A percentile compares a stretch with the other conserved stretches of the same genome.
phyloP scores from a whole-genome alignment of 2,797 vertebrate genomes.

The Pagetopsis macropterus region DNA sequence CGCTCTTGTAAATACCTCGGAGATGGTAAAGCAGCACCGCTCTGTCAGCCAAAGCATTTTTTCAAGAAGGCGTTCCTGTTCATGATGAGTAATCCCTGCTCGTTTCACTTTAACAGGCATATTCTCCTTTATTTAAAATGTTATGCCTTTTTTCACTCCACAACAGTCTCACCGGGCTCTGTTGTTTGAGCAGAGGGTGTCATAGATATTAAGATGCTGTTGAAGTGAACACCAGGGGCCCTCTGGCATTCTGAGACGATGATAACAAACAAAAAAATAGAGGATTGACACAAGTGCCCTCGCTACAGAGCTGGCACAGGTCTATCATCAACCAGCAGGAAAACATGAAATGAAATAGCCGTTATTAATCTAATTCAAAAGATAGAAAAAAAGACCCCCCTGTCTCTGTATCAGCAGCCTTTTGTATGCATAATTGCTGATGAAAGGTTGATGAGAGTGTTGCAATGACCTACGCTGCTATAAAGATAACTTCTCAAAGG shows the following conservation, averaged over 20 bases:
- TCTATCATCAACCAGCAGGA: slow-evolving; percentile 31
- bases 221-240: slow-evolving; percentile 44
- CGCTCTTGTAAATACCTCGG: slow-evolving; percentile 83
- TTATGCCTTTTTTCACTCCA: slow-evolving; percentile 57
- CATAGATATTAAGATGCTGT: slow-evolving; percentile 8
- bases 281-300: slow-evolving; percentile 7
- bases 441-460: slow-evolving; percentile 58
- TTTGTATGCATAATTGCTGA: slow-evolving; percentile 58
- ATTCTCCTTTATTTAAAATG: slow-evolving; percentile 63
- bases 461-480: slow-evolving; percentile 44
- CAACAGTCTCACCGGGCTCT: slow-evolving; percentile 26
- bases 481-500: slow-evolving; percentile 68
- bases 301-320: background rate
- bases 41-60: slow-evolving; percentile 74
- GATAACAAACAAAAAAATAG: slow-evolving; percentile 2
- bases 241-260: background rate
- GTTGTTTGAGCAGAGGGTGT: slow-evolving; percentile 29
- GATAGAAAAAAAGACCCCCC: slow-evolving; percentile 9
- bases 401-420: slow-evolving; percentile 50
- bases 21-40: slow-evolving; percentile 74
- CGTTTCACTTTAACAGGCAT: slow-evolving; percentile 69
- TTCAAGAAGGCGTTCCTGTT: slow-evolving; percentile 72
- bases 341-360: slow-evolving; percentile 32
- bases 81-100: slow-evolving; percentile 67
- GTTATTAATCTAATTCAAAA: slow-evolving; percentile 35